phyloP scores from a whole-genome alignment of 2,888 invertebrate genomes.

The Caenorhabditis sp. region DNA sequence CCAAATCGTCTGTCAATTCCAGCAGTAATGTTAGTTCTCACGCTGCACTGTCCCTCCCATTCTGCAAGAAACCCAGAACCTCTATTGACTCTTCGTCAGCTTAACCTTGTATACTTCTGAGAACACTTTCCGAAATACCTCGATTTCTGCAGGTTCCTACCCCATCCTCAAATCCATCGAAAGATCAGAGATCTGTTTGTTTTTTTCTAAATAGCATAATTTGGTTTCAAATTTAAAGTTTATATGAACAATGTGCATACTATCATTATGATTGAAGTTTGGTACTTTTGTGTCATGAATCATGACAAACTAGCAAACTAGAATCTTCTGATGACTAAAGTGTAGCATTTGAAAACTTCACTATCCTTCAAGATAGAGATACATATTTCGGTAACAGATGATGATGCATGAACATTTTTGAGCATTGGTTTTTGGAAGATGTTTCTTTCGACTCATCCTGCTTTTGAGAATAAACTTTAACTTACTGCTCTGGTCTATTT shows the following conservation, averaged over 20 bases:
- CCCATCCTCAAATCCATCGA: neutral
- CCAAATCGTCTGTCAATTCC: conserved; percentile 63
- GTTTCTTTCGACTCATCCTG: too few relatives aligned
- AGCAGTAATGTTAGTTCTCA: conserved; percentile 65
- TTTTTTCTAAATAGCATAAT: conserved; percentile 11
- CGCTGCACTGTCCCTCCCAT: neutral
- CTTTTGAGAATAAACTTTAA: too few relatives aligned
- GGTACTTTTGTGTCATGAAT: too few relatives aligned
- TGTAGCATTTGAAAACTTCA: too few relatives aligned
- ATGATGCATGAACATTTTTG: too few relatives aligned
- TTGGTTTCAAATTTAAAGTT: neutral
- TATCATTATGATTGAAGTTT: neutral
- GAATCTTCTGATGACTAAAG: too few relatives aligned
- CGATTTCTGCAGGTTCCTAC: conserved; percentile 23
- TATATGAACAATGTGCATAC: neutral
- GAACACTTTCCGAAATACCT: conserved; percentile 1
- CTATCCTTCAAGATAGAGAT: too few relatives aligned
- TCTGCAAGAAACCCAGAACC: neutral
- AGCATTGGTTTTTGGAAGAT: too few relatives aligned
- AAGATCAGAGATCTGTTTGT: conserved; percentile 41
- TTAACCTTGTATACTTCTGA: conserved; percentile 7
- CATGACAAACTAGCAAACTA: too few relatives aligned
- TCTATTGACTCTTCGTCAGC: neutral
- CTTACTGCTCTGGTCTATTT: too few relatives aligned
- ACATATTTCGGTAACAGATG: too few relatives aligned